These are phyloP conservation scores for Oceanodroma leucorhoa DNA, from an alignment of 2,797 vertebrate species.

Conservation along the genomic window DNA sequence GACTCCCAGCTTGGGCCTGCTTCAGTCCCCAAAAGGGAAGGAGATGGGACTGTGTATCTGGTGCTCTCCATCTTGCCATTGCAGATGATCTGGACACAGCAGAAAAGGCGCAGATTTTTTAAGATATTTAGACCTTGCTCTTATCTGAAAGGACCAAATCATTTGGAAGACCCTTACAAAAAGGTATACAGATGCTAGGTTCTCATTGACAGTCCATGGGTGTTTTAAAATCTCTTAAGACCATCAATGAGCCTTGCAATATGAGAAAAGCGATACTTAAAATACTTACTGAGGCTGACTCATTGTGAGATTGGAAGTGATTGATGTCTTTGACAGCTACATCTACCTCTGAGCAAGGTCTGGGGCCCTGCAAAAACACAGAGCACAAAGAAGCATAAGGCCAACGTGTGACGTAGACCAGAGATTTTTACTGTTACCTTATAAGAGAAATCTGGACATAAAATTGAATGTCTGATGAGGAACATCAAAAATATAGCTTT, in stretches of 20 bases:
- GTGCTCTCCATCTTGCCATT: neutral
- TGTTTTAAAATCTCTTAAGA: neutral
- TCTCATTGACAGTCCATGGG: neutral
- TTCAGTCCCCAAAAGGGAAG: neutral
- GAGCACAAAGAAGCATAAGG: neutral
- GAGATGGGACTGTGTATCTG: neutral
- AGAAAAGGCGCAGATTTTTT: neutral
- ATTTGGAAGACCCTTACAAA: neutral
- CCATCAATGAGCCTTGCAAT: neutral
- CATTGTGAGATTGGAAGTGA: neutral
- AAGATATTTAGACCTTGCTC: neutral
- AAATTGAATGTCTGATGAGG: neutral
- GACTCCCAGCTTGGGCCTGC: neutral
- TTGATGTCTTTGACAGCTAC: neutral
- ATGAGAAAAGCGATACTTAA: neutral
- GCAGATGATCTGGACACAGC: neutral
- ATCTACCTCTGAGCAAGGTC: neutral
- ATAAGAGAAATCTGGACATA: neutral
- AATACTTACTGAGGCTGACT: neutral
- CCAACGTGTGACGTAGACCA: neutral
- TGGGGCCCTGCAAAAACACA: neutral
- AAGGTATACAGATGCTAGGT: neutral
- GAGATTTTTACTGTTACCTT: neutral
- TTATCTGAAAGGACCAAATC: neutral
- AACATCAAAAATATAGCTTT: neutral